phyloP scores from a whole-genome alignment of 2,888 invertebrate genomes.

The Ametastegia equiseti region DNA sequence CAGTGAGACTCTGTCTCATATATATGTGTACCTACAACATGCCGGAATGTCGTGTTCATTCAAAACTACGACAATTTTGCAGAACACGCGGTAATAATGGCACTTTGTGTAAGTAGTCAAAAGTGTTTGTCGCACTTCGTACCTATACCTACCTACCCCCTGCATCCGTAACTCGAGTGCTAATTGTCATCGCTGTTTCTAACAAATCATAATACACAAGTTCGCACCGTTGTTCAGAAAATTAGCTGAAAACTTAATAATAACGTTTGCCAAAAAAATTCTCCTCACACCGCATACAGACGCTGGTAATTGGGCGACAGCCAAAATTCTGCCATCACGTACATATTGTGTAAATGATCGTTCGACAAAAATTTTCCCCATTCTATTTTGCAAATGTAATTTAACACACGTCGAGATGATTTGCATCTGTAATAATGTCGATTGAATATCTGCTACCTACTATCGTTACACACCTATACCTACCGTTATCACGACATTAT shows the following conservation, averaged over 20 bases:
- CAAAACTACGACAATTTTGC: neutral
- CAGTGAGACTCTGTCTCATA: neutral
- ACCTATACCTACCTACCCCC: neutral
- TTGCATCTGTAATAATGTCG: neutral
- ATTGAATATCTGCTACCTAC: neutral
- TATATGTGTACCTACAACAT: neutral
- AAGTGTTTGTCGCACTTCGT: neutral
- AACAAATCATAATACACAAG: neutral
- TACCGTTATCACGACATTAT: neutral
- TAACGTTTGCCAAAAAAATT: neutral
- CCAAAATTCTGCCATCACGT: neutral
- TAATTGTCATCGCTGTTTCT: no score
- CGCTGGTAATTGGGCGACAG: neutral
- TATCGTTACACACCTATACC: neutral
- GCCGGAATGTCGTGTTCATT: constrained; percentile 19
- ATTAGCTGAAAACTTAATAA: neutral
- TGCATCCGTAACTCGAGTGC: neutral
- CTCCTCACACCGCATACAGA: neutral
- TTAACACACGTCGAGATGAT: neutral
- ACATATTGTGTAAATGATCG: no score
- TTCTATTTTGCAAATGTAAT: neutral
- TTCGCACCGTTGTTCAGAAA: neutral
- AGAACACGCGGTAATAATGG: neutral
- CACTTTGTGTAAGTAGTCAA: neutral
- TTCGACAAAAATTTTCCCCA: neutral